Evolutionary conservation across 2,797 vertebrate species (phyloP).

Genomic region (Cirrhinus mrigala): DNA sequence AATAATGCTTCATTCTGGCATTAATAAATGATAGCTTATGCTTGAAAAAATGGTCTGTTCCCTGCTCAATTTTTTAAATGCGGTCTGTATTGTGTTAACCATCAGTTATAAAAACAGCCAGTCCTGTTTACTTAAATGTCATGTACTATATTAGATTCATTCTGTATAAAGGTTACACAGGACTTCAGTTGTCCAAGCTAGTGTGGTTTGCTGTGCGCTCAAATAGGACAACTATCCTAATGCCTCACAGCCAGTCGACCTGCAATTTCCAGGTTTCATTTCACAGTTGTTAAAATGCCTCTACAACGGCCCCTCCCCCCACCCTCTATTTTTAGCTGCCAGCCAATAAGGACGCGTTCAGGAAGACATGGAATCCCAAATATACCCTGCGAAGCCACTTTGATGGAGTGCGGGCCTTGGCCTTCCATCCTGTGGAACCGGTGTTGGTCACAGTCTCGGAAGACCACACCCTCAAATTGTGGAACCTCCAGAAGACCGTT

Average conservation of each 20-base stretch:
- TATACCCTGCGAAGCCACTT: constrained; percentile 98
- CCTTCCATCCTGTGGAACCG: constrained; percentile 98
- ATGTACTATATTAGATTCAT: constrained; percentile 9
- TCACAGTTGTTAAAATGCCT: constrained; percentile 45
- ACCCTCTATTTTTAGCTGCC: constrained; percentile 82
- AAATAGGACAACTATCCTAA: constrained; percentile 16
- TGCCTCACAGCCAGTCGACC: background rate
- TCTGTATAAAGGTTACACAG: constrained; percentile 5
- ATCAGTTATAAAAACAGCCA: background rate
- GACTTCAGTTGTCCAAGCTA: background rate
- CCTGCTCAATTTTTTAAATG: background rate
- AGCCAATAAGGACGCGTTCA: constrained; percentile 96
- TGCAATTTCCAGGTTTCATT: constrained; percentile 41
- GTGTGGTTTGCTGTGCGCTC: background rate
- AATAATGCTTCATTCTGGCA: background rate
- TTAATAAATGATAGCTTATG: background rate
- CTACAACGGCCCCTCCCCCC: background rate
- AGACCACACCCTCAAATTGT: constrained; percentile 97
- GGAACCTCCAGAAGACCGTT: constrained; percentile 99
- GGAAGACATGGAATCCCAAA: constrained; percentile 98
- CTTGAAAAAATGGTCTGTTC: background rate
- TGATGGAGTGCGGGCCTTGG: constrained; percentile 93
- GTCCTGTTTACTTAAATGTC: background rate
- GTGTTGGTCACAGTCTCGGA: constrained; percentile 98
- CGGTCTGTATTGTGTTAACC: constrained; percentile 2